phyloP scores from a whole-genome alignment of 2,113 vertebrate species.

The Hipposideros armiger region DNA sequence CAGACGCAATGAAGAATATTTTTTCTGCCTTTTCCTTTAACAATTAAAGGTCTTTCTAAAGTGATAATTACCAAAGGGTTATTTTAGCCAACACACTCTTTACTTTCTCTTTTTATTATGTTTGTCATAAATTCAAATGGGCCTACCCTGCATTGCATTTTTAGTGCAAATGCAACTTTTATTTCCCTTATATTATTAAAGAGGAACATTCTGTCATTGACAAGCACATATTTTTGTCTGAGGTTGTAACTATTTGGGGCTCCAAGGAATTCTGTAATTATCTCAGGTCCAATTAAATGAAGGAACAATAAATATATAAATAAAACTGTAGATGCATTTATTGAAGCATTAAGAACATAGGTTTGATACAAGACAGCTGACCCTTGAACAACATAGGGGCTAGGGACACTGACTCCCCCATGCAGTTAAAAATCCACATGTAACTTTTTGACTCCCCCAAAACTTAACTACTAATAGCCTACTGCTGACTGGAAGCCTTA shows the following conservation, averaged over 20 bases:
- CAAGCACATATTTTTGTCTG: slow-evolving; percentile 20
- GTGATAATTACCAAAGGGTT: background rate
- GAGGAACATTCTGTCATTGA: slow-evolving; percentile 13
- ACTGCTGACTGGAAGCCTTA: background rate
- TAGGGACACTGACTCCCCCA: background rate
- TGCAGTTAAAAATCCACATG: background rate
- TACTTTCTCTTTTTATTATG: background rate
- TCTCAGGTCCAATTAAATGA: slow-evolving; percentile 26
- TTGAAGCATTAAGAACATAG: background rate
- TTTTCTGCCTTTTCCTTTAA: background rate
- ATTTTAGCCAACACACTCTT: background rate
- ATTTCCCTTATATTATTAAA: slow-evolving; percentile 55
- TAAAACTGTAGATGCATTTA: slow-evolving; percentile 39
- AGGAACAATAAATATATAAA: slow-evolving; percentile 22
- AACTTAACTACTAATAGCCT: background rate
- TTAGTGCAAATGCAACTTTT: slow-evolving; percentile 39
- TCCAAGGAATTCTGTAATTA: slow-evolving; percentile 43
- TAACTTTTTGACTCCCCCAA: background rate
- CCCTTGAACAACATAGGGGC: background rate
- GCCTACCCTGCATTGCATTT: background rate
- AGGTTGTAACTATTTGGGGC: background rate
- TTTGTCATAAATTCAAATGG: background rate
- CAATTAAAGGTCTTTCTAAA: slow-evolving; percentile 17
- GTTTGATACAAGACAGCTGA: background rate
- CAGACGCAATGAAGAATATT: slow-evolving; percentile 30